Evolutionary conservation across 2,113 vertebrate genomes (phyloP), one percentile per base, ranked within the genome.

Genomic region (Leptodactylus fuscus): DNA sequence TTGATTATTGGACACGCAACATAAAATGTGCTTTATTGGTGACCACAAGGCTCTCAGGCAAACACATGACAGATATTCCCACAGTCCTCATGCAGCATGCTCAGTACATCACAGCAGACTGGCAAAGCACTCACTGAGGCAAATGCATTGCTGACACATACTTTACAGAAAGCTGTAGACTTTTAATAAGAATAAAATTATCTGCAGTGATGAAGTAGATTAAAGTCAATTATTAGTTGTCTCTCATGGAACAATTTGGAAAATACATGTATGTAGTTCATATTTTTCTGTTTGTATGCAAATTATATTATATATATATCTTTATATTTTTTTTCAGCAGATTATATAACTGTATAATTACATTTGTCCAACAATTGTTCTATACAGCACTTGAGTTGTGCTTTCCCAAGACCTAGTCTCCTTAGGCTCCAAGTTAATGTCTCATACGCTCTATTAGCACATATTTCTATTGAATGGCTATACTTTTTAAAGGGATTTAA

Each of bases 71-170:
- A 13, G 13, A 18, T 58, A 38, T 41, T 44, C 60, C 78, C 84
- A 67, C 48, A 83, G 67, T 82, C 82, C 83, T 82, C 82, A 92
- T 90, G 91, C 93, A 88, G 88, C 90, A 87, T 89, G 91, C 90
- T 91, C 84, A 87, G 88, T 89, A 91, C 90, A 89, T 88, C 89
- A 90, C 89, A 85, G 90, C 90, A 91, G 90, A 93, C 87, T 89
- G 88, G 90, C 89, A 92, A 89, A 93, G 90, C 90, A 88, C 87
- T 88, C 83, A 85, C 46, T 91, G 87, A 89, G 88, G 87, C 90
- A 91, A 90, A 90, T 88, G 89, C 88, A 91, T 84, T 88, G 86
- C 81, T 88, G 87, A 88, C 88, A 91, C 85, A 88, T 71, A 87
- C 20, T 85, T 67, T 89, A 90, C 78, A 87, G 58, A 88, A 90